Percentiles rank a stretch among this genome's conserved stretches.
phyloP scores from a whole-genome alignment of 2,888 invertebrate genomes.

The Napeogenes sylphis region DNA sequence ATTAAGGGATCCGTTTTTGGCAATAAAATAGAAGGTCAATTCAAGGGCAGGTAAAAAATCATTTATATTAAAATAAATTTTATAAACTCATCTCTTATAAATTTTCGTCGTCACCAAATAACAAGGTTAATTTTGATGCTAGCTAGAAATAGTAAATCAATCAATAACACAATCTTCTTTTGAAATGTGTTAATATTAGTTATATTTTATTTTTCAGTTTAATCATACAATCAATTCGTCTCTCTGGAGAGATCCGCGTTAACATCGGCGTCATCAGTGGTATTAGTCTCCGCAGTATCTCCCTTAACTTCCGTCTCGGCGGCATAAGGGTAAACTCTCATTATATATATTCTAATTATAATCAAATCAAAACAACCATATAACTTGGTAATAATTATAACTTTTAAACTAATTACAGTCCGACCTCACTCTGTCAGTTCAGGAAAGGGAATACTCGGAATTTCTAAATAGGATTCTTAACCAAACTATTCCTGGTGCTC shows the following conservation, averaged over 20 bases:
- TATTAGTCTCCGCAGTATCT: not conserved
- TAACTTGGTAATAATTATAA: too few relatives aligned
- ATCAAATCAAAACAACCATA: not conserved
- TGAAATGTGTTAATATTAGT: not conserved
- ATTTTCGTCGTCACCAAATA: not conserved
- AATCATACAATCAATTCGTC: not conserved
- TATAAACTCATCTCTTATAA: not conserved
- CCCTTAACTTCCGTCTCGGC: not conserved
- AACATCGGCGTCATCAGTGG: not conserved
- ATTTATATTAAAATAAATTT: not conserved
- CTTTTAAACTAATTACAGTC: slow-evolving; percentile 18
- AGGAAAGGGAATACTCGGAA: slow-evolving; percentile 14
- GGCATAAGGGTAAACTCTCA: not conserved
- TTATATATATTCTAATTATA: not conserved
- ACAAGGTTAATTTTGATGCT: too few relatives aligned
- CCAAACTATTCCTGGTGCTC: slow-evolving; percentile 10
- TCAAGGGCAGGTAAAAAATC: not conserved
- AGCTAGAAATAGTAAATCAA: too few relatives aligned
- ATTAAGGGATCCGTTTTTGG: not conserved
- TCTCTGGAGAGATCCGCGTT: not conserved
- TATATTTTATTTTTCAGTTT: not conserved
- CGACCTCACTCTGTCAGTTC: slow-evolving; percentile 4
- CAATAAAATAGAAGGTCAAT: not conserved
- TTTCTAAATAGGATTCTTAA: slow-evolving; percentile 14
- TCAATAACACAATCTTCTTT: too few relatives aligned